A percentile compares a stretch with the other conserved stretches of the same genome.
Evolutionary conservation across 2,888 invertebrate species (phyloP).

Genomic region (Tetanocera ferruginea): DNA sequence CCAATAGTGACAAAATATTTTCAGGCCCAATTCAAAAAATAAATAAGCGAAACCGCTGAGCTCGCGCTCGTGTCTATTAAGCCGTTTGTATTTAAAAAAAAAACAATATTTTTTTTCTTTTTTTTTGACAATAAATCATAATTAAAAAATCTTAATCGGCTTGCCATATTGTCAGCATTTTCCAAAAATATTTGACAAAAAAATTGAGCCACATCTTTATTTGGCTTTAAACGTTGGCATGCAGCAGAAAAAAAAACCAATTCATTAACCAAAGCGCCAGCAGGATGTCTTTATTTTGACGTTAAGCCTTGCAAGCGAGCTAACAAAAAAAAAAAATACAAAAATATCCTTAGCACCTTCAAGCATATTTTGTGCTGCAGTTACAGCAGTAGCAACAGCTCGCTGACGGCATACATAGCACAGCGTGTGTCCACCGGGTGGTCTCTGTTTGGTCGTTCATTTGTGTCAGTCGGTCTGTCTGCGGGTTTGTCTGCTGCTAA

Average conservation of each 20-base stretch:
- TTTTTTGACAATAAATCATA: constrained; percentile 28
- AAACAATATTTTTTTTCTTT: too few species aligned
- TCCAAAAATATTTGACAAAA: background rate
- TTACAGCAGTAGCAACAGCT: background rate
- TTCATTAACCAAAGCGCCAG: constrained; percentile 9
- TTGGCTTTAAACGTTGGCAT: background rate
- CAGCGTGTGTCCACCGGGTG: constrained; percentile 38
- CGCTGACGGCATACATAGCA: background rate
- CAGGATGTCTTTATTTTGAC: constrained; percentile 34
- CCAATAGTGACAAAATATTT: background rate
- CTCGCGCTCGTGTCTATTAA: too few species aligned
- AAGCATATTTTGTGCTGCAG: background rate
- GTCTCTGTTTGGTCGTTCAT: background rate
- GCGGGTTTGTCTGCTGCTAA: too few species aligned
- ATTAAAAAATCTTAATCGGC: constrained; percentile 34
- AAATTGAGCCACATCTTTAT: constrained; percentile 12
- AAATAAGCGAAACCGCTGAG: too few species aligned
- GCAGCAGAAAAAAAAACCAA: background rate
- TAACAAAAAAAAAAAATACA: background rate
- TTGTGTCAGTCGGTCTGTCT: too few species aligned
- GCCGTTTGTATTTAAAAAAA: too few species aligned
- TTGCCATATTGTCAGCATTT: constrained; percentile 11
- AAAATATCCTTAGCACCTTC: background rate
- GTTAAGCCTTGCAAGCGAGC: constrained; percentile 4
- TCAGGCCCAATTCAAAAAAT: background rate